These are phyloP conservation scores for Turritopsis rubra DNA, from an alignment of 30 jellyfish, hydroid and myxozoan genomes.

Conservation along the genomic window DNA sequence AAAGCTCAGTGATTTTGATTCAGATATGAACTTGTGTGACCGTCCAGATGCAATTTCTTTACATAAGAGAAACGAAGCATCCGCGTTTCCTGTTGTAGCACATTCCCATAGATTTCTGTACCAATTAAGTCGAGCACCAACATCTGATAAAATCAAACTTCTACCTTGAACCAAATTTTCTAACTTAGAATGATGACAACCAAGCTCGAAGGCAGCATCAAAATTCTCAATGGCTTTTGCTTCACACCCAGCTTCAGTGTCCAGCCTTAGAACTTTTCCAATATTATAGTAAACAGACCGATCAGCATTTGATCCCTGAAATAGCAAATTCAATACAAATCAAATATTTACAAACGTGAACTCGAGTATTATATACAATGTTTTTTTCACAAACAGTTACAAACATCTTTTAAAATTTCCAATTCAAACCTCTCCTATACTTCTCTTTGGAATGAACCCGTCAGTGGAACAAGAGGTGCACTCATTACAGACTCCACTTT, in stretches of 20 bases:
- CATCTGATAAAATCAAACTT: constrained; percentile 34
- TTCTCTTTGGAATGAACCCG: too few relatives aligned
- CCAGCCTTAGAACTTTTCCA: constrained; percentile 12
- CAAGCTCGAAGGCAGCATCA: constrained; percentile 42
- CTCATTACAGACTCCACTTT: too few relatives aligned
- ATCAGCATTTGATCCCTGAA: constrained; percentile 21
- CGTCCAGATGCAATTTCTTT: neutral
- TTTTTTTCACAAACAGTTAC: too few relatives aligned
- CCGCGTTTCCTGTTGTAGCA: constrained; percentile 49
- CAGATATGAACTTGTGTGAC: neutral
- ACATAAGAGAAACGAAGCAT: constrained; percentile 33
- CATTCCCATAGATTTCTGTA: constrained; percentile 44
- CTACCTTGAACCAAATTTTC: constrained; percentile 13
- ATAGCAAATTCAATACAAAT: neutral
- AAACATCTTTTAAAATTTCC: too few relatives aligned
- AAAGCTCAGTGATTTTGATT: constrained; percentile 20
- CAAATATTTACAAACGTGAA: neutral
- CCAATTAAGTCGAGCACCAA: constrained; percentile 51
- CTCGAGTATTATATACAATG: too few relatives aligned
- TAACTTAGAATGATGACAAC: constrained; percentile 55
- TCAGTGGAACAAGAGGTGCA: too few relatives aligned
- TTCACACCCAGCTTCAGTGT: neutral
- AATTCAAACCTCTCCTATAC: too few relatives aligned
- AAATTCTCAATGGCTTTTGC: constrained; percentile 26
- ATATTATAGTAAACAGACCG: constrained; percentile 20